phyloP scores from a whole-genome alignment of 2,888 invertebrate species.

The Actias luna region DNA sequence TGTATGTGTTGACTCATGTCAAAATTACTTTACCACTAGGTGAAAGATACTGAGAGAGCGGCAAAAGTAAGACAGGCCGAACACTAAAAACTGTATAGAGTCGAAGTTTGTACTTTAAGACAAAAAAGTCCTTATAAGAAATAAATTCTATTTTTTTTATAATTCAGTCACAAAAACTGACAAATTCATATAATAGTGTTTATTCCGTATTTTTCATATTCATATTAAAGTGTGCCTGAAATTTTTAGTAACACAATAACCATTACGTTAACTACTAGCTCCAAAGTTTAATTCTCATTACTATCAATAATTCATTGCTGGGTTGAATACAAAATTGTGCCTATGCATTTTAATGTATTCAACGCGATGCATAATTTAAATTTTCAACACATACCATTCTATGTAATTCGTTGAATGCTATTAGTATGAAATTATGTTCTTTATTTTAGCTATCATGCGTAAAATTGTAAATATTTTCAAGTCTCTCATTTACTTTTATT shows the following conservation, averaged over 20 bases:
- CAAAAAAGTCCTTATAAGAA: too few relatives aligned
- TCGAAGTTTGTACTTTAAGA: too few relatives aligned
- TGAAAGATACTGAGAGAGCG: too few relatives aligned
- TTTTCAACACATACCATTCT: constrained; percentile 5
- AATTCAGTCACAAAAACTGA: too few relatives aligned
- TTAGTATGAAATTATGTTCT: background rate
- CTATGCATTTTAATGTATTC: constrained; percentile 30
- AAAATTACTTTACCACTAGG: too few relatives aligned
- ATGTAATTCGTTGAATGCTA: background rate
- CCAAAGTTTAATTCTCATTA: constrained; percentile 38
- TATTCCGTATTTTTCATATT: background rate
- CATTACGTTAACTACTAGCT: constrained; percentile 21
- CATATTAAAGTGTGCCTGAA: background rate
- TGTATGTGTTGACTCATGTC: too few relatives aligned
- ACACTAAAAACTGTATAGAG: too few relatives aligned
- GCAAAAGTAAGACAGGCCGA: too few relatives aligned
- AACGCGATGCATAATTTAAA: constrained; percentile 22
- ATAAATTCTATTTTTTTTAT: too few relatives aligned
- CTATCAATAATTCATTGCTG: constrained; percentile 39
- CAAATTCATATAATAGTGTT: background rate
- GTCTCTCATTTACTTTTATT: background rate
- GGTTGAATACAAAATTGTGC: constrained; percentile 33
- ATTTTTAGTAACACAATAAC: constrained; percentile 22
- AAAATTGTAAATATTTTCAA: background rate
- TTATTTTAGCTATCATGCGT: background rate